Evolutionary conservation across 2,113 vertebrate species (phyloP).

Genomic region (Trematocara stigmaticum): DNA sequence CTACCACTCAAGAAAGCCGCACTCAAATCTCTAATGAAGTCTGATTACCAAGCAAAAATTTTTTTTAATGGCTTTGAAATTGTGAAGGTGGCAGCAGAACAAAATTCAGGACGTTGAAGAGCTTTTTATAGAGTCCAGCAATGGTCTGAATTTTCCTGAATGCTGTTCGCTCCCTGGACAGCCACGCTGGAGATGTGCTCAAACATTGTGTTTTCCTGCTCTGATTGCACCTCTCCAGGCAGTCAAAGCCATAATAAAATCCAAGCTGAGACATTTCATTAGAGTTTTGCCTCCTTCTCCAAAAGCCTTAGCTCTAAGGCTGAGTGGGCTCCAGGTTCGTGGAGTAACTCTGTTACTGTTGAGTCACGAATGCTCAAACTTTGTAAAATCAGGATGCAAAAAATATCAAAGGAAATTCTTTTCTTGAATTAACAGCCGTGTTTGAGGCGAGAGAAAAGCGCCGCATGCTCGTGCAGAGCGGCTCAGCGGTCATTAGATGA

Average conservation of each 20-base stretch:
- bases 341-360: not conserved
- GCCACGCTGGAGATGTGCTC: not conserved
- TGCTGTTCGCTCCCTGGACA: not conserved
- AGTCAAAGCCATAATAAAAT: not conserved
- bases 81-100: not conserved
- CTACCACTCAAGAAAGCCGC: not conserved
- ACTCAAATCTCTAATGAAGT: not conserved
- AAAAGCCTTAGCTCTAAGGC: not conserved
- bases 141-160: not conserved
- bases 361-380: not conserved
- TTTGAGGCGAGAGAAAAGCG: not conserved
- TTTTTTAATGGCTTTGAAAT: not conserved
- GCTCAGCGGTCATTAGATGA: not conserved
- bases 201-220: not conserved
- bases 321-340: not conserved
- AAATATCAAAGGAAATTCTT: not conserved
- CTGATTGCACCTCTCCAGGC: not conserved
- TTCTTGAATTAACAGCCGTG: not conserved
- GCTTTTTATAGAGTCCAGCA: not conserved
- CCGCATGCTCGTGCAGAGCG: not conserved
- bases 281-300: not conserved
- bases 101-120: not conserved
- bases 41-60: not conserved
- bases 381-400: not conserved
- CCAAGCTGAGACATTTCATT: not conserved